phyloP scores from a whole-genome alignment of 2,888 invertebrate genomes.

The Encarsia formosa region DNA sequence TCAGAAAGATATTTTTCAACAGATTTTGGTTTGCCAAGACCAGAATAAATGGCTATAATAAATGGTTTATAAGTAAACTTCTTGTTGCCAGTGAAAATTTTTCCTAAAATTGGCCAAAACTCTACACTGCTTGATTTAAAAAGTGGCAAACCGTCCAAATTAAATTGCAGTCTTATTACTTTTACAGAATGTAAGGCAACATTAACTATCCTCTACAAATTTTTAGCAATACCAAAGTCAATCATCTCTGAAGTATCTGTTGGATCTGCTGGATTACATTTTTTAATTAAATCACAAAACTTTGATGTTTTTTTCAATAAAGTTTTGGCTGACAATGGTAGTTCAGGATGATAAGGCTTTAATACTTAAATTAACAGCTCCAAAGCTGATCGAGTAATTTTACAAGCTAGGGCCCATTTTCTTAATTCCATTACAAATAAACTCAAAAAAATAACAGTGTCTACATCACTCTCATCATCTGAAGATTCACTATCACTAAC shows the following conservation, averaged over 20 bases:
- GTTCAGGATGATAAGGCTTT: neutral
- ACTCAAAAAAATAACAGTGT: no score
- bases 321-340: constrained; percentile 1
- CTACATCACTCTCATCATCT: no score
- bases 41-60: no score
- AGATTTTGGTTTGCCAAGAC: constrained; percentile 20
- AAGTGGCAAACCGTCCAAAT: constrained; percentile 22
- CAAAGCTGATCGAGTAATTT: no score
- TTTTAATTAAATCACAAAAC: neutral
- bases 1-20: constrained; percentile 23
- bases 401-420: no score
- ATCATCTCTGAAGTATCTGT: neutral
- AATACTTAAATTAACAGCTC: no score
- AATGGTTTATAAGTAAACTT: no score
- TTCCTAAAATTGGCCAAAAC: constrained; percentile 25
- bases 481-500: no score
- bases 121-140: constrained; percentile 17
- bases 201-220: neutral
- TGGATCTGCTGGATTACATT: neutral
- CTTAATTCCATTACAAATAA: no score
- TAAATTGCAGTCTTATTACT: constrained; percentile 25
- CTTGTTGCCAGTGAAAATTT: no score
- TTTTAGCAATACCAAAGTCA: neutral
- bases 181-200: constrained; percentile 4
- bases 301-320: neutral